Evolutionary conservation across 2,113 vertebrate species (phyloP).

Genomic region (Nothocercus nigrocapillus): DNA sequence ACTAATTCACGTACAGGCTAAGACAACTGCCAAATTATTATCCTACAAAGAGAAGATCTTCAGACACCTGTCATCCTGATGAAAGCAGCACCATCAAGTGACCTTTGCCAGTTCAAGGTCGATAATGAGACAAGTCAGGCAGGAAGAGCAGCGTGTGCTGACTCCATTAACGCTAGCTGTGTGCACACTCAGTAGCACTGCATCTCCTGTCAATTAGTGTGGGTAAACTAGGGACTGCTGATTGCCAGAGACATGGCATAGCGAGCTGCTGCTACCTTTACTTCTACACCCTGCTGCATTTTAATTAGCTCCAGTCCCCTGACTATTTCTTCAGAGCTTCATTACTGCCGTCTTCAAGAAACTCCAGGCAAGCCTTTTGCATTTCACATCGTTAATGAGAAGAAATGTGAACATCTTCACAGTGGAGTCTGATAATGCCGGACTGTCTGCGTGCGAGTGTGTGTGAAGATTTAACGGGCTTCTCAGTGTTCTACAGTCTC

Average conservation of each 20-base stretch:
- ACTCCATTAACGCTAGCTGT: conserved; percentile 78
- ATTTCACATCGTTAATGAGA: conserved; percentile 75
- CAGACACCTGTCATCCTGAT: conserved; percentile 83
- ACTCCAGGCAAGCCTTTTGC: conserved; percentile 69
- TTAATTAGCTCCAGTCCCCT: conserved; percentile 86
- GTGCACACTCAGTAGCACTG: conserved; percentile 71
- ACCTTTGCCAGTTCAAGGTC: conserved; percentile 86
- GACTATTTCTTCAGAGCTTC: conserved; percentile 80
- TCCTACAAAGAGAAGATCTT: conserved; percentile 76
- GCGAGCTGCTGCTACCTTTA: conserved; percentile 74
- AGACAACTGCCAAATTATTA: conserved; percentile 84
- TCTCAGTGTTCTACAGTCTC: not conserved
- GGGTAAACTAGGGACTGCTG: conserved; percentile 79
- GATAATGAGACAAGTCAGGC: conserved; percentile 87
- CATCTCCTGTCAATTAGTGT: conserved; percentile 86
- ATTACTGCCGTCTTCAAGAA: conserved; percentile 77
- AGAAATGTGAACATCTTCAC: conserved; percentile 67
- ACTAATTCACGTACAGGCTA: conserved; percentile 79
- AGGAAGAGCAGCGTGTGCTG: conserved; percentile 74
- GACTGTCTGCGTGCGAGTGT: not conserved
- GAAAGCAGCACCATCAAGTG: conserved; percentile 77
- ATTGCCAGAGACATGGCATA: conserved; percentile 78
- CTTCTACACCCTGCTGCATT: conserved; percentile 84
- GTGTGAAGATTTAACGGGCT: conserved; percentile 31
- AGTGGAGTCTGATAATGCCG: conserved; percentile 31